Base-by-base conservation (phyloP, 2,113 vertebrate genomes). In the Piaya cayana region DNA sequence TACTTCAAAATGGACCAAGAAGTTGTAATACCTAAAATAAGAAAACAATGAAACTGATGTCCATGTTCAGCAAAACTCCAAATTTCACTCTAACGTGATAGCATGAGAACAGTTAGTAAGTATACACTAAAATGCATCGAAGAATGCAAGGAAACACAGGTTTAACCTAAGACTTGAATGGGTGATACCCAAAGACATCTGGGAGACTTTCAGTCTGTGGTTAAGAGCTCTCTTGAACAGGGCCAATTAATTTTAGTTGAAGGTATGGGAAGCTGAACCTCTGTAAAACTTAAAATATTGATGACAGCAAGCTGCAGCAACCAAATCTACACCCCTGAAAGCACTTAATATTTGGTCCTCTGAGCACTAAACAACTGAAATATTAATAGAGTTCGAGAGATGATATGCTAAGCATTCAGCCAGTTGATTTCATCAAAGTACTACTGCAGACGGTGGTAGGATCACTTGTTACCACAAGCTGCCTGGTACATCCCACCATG, bases 1-100 rank as follows among this genome's bases (percentile, higher is more conserved):
- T 95, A 86, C 88, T 87, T 89, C 74, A 71, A 71, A 93, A 89
- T 58, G 53, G 78, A 58, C 53, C 39, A 36, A 68, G 76, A 76
- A 89, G 30, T 72, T 89, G 62, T 69, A 82, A 92, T 53, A 52
- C 2, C 65, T 63, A 91, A 84, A 90, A 67, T 70, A 84, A 93
- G 77, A 84, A 91, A 91, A 78, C 29, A 71, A 81, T 32, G 52
- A 78, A 74, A 70, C 79, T 42, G 27, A 26, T 15, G 25, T 63
- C 86, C 37, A 12, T 13, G 10, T 78, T 88, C 60, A 67, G 74
- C 36, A 81, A 58, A 92, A 65, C 34, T 77, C 67, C 11, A 19
- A 42, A 68, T 71, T 78, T 70, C 39, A 60, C 84, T 88, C 72
- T 56, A 64, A n/a, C 1, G 1, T 15, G 37, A 7, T 5, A 53